phyloP scores from a whole-genome alignment of 2,888 invertebrate genomes.

The Drosophila mulleri region DNA sequence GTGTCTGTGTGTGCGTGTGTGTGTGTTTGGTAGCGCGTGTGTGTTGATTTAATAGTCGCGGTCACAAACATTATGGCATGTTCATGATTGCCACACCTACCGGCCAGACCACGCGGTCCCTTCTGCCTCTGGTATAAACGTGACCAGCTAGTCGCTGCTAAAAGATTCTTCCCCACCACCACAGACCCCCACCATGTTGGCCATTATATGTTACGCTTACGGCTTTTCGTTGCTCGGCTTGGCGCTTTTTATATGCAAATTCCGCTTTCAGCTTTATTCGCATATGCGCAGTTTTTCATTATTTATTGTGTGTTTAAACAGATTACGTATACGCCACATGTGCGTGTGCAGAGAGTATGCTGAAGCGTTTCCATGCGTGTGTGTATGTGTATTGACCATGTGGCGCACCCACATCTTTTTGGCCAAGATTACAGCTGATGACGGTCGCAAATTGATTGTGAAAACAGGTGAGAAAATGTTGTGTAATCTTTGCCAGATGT shows the following conservation, averaged over 20 bases:
- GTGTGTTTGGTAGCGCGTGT: constrained; percentile 62
- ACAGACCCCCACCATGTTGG: background rate
- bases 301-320: constrained; percentile 78
- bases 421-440: constrained; percentile 56
- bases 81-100: constrained; percentile 69
- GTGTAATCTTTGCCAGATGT: constrained; percentile 31
- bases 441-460: constrained; percentile 52
- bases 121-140: constrained; percentile 25
- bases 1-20: constrained; percentile 4
- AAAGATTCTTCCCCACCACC: background rate
- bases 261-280: constrained; percentile 54
- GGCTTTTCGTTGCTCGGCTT: constrained; percentile 32
- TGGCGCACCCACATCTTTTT: constrained; percentile 41
- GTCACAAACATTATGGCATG: constrained; percentile 79
- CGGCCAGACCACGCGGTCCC: background rate
- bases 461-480: constrained; percentile 48
- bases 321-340: constrained; percentile 70
- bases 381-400: constrained; percentile 24
- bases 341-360: constrained; percentile 5
- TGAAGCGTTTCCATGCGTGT: background rate
- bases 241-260: constrained; percentile 66
- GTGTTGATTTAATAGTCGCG: constrained; percentile 78
- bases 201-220: constrained; percentile 59
- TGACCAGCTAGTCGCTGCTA: constrained; percentile 41
- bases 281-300: constrained; percentile 72